Evolutionary conservation across 1,140 invertebrate genomes (phyloP).

Genomic region (Heliconius himera): DNA sequence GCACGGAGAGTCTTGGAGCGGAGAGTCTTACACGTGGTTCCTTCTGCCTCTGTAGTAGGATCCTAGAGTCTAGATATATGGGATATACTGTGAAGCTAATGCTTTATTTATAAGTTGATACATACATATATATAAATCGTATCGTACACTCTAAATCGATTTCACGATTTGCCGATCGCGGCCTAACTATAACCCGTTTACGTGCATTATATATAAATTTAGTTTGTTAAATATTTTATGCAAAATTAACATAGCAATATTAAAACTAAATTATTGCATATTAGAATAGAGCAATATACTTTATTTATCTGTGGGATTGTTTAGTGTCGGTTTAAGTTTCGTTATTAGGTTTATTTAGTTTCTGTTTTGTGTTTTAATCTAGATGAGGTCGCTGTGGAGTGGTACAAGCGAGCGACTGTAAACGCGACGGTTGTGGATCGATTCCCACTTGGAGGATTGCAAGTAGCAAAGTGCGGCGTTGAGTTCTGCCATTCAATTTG

Average conservation of each 20-base stretch:
- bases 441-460: too few relatives aligned
- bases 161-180: constrained; percentile 54
- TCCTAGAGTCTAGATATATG: too few relatives aligned
- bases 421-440: too few relatives aligned
- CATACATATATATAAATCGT: constrained; percentile 16
- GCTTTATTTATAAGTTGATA: too few relatives aligned
- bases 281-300: constrained; percentile 1
- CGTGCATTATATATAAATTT: constrained; percentile 44
- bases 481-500: too few relatives aligned
- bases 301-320: constrained; percentile 1
- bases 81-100: too few relatives aligned
- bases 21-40: too few relatives aligned
- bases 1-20: too few relatives aligned
- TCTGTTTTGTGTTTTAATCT: neutral
- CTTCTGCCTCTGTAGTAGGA: too few relatives aligned
- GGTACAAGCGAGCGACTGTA: too few relatives aligned
- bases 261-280: constrained; percentile 31
- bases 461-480: too few relatives aligned
- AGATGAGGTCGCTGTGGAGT: too few relatives aligned
- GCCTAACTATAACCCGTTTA: constrained; percentile 62
- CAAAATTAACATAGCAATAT: constrained; percentile 32
- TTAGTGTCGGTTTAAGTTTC: neutral
- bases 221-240: constrained; percentile 31
- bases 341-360: neutral
- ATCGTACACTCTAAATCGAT: constrained; percentile 40